Evolutionary conservation across 1,140 invertebrate genomes (phyloP).

Genomic region (Drosophila leontia): DNA sequence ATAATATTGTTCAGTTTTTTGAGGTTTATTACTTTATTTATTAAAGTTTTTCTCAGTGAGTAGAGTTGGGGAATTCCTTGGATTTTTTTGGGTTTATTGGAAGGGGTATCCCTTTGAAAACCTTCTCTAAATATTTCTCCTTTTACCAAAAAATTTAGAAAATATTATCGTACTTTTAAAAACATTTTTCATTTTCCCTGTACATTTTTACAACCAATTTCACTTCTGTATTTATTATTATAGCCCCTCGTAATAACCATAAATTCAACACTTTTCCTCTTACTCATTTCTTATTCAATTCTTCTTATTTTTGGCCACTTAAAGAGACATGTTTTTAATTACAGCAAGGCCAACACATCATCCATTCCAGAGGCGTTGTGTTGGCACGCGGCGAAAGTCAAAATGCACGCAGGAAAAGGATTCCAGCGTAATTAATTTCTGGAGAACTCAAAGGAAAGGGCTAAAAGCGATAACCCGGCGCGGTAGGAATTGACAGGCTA

Average conservation of each 20-base stretch:
- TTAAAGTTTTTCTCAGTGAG: not conserved
- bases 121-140: not conserved
- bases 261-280: conserved; percentile 38
- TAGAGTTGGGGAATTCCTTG: not conserved
- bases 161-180: not conserved
- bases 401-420: conserved; percentile 36
- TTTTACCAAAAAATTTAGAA: not conserved
- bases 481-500: conserved; percentile 69
- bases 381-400: conserved; percentile 59
- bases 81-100: not conserved
- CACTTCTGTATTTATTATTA: not conserved
- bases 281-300: conserved; percentile 14
- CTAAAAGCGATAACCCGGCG: conserved; percentile 36
- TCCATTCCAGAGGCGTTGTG: conserved; percentile 7
- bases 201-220: not conserved
- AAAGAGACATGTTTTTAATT: conserved; percentile 28
- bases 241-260: conserved; percentile 1
- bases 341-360: conserved; percentile 24
- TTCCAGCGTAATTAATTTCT: conserved; percentile 53
- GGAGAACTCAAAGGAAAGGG: conserved; percentile 11
- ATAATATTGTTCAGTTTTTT: conserved; percentile 30
- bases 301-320: conserved; percentile 4
- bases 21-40: conserved; percentile 41
- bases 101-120: no score
- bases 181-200: not conserved